Base-by-base conservation (phyloP, 2,888 invertebrate species). In the Chymomyza amoena region DNA sequence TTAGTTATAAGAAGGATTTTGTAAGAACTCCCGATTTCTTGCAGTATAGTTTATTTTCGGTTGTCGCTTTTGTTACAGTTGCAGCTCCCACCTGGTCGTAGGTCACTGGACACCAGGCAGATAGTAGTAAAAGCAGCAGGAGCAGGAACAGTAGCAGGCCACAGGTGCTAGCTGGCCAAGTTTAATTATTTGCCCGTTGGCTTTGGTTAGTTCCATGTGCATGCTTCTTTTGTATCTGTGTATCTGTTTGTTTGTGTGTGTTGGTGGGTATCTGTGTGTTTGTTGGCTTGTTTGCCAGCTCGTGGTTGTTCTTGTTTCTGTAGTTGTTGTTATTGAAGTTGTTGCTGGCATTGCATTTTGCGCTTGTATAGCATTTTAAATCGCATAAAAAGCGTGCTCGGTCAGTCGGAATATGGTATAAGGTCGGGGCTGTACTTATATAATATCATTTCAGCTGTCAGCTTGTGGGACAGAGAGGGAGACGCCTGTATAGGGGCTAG, bases 121-220 rank as follows among this genome's bases (percentile, higher is more conserved):
- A 28, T 59, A 75, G 75, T 51, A 56, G 57, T 4, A 32, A 6
- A 2, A 32, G 32, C 7, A 32, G 32, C 32, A 16, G n/a, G 1
- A 56, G 20, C 60, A 69, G 69, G 57, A 69, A 70, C 68, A 10
- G 39, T 45, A 45, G 39, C 60, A 61, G 78, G 79, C 73, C 84
- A 79, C 89, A 87, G 81, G 81, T 89, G 87, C 80, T 72, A 66
- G 70, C 69, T 73, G 73, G 70, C 73, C 78, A 77, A 75, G 75
- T 79, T 88, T 80, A 88, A 89, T 87, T 87, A 89, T 80, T 80
- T 85, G 85, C 80, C 39, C 70, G 72, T 77, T 77, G 76, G 68
- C 67, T 68, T 68, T 72, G 70, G 74, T 45, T 45, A 45, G 39
- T 45, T 45, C 68, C 61, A 57, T 64, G 62, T 68, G 54, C 64